Percentiles rank a stretch among this genome's conserved stretches.
phyloP scores from a whole-genome alignment of 2,888 invertebrate genomes.

The Podabrus alpinus region DNA sequence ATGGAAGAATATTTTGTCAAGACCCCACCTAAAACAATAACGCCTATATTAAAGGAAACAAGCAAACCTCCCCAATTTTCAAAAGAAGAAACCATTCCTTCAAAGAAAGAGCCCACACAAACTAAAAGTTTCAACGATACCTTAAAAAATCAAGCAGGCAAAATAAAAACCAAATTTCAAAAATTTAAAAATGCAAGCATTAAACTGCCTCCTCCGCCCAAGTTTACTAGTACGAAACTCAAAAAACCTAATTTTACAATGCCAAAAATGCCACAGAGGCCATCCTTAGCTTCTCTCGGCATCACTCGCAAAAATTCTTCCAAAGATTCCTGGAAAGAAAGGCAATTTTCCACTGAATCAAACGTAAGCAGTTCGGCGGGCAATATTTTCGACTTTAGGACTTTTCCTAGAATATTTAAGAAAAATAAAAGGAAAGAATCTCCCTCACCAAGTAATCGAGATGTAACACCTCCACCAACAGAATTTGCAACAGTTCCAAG shows the following conservation, averaged over 20 bases:
- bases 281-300: slow-evolving; percentile 58
- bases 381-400: slow-evolving; percentile 73
- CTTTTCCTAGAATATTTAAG: slow-evolving; percentile 74
- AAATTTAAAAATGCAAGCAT: slow-evolving; percentile 61
- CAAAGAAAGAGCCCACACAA: slow-evolving; percentile 24
- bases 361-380: slow-evolving; percentile 61
- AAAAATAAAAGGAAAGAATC: slow-evolving; percentile 57
- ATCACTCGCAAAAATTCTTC: slow-evolving; percentile 42
- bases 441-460: slow-evolving; percentile 61
- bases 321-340: slow-evolving; percentile 50
- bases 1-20: neutral
- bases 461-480: slow-evolving; percentile 65
- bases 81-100: neutral
- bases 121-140: slow-evolving; percentile 38
- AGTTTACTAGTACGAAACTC: slow-evolving; percentile 54
- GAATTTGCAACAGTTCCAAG: slow-evolving; percentile 70
- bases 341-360: slow-evolving; percentile 58
- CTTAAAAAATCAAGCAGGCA: slow-evolving; percentile 72
- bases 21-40: neutral
- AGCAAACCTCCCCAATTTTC: neutral
- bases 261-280: slow-evolving; percentile 66
- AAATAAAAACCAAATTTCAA: slow-evolving; percentile 63
- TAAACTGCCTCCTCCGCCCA: slow-evolving; percentile 62
- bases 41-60: neutral
- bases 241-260: slow-evolving; percentile 58